phyloP scores from a whole-genome alignment of 92 coral and sea anemone species.

The Siderastrea radians region DNA sequence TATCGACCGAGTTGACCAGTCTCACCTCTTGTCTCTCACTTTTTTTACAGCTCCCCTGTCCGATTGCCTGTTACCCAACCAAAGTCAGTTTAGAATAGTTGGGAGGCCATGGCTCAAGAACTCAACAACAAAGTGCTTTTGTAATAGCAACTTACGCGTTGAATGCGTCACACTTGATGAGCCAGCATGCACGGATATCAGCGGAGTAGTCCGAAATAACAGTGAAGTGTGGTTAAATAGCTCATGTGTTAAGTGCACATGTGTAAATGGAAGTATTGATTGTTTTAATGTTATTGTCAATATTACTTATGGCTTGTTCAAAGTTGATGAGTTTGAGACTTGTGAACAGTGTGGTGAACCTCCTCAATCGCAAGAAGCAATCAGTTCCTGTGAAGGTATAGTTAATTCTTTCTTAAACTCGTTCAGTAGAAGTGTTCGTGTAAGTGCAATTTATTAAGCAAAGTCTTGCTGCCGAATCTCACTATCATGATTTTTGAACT shows the following conservation, averaged over 20 bases:
- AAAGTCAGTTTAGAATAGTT: neutral
- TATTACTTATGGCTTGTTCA: neutral
- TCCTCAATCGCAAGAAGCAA: neutral
- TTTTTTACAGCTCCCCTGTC: neutral
- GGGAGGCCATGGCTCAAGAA: neutral
- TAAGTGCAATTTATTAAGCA: no score
- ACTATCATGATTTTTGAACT: no score
- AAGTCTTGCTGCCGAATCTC: no score
- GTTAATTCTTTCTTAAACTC: no score
- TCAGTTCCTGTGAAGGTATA: neutral
- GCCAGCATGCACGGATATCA: neutral
- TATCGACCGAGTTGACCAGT: no score
- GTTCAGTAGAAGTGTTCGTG: no score
- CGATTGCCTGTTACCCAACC: neutral
- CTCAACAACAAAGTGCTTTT: conserved; percentile 1
- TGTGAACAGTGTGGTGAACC: neutral
- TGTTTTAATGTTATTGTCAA: neutral
- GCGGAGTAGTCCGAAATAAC: neutral
- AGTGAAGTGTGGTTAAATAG: neutral
- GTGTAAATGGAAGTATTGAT: neutral
- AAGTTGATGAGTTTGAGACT: neutral
- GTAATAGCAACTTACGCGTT: neutral
- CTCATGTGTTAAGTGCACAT: neutral
- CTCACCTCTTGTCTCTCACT: neutral
- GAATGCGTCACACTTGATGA: neutral